Evolutionary conservation across 2,888 invertebrate species (phyloP), one percentile per base, ranked within the genome.

Genomic region (Philereme vetulata): DNA sequence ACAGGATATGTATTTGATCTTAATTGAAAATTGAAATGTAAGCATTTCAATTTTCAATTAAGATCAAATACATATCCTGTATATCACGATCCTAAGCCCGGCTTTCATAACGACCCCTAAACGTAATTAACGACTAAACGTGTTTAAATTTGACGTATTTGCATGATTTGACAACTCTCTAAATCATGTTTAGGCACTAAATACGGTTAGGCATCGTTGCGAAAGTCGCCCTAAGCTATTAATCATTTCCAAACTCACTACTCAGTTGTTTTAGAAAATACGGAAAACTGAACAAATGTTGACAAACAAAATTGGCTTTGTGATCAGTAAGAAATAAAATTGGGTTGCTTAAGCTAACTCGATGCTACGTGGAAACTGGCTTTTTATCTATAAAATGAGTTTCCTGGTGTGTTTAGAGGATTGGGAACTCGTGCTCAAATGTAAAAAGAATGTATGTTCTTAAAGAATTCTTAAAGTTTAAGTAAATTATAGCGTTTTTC

Each of bases 351-450:
- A 53, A 46, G 46, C 42, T 50, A 53, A 56, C 61, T 56, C 52
- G 35, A 51, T 43, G 55, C 51, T 36, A 53, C 50, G 53, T 46
- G 36, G 50, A 46, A 60, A 52, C 51, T 60, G 40, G 46, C 45
- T 61, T 61, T 61, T 61, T 56, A 56, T 53, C 56, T 61, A 50
- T n/a, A 21, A 52, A 61, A 61, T 56, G 61, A 46, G 46, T 53
- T 61, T 56, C 50, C 56, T 56, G 34, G 44, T 55, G 54, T 54
- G 48, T 55, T 60, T 52, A 60, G 44, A 56, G 56, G 52, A 60
- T 60, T 56, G 52, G 51, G 47, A 53, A 53, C 45, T 40, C 45
- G 52, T 21, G 21, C 21, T 1, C 21, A 21, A 21, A 21, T 21
- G 21, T 21, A 21, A 21, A 21, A 21, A 21, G 21, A 21, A 21